Percentiles rank a stretch among this genome's conserved stretches.
phyloP scores from a whole-genome alignment of 2,797 vertebrate species.

The Melanotaenia parkinsoni region DNA sequence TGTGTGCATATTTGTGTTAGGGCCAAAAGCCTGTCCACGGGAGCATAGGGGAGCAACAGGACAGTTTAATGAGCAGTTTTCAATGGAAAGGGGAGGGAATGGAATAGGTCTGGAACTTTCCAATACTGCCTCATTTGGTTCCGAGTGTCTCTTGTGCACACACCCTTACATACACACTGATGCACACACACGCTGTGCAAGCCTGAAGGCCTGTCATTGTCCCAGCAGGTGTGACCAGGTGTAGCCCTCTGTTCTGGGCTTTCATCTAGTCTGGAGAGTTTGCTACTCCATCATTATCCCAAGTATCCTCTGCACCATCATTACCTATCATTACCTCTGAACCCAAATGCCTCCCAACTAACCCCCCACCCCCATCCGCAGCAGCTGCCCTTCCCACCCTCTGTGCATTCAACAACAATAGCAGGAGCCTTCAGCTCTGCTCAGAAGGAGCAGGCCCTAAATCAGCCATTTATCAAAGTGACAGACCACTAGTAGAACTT shows the following conservation, averaged over 20 bases:
- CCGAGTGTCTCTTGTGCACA: constrained; percentile 39
- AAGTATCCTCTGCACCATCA: constrained; percentile 76
- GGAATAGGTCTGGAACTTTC: constrained; percentile 76
- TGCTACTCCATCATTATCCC: constrained; percentile 78
- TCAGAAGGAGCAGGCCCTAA: constrained; percentile 44
- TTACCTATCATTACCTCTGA: constrained; percentile 81
- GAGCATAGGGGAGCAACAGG: constrained; percentile 76
- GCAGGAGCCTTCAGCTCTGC: constrained; percentile 64
- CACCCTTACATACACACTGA: constrained; percentile 32
- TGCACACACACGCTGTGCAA: constrained; percentile 54
- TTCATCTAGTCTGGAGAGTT: constrained; percentile 79
- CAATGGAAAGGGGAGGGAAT: constrained; percentile 76
- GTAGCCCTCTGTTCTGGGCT: constrained; percentile 72
- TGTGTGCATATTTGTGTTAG: constrained; percentile 60
- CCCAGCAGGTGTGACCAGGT: constrained; percentile 83
- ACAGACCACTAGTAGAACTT: constrained; percentile 55
- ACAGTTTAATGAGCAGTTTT: constrained; percentile 82
- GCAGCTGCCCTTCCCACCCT: constrained; percentile 37
- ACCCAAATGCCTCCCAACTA: constrained; percentile 52
- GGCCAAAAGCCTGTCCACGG: constrained; percentile 77
- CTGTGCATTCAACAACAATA: constrained; percentile 65
- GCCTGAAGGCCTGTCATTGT: constrained; percentile 80
- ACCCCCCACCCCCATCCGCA: constrained; percentile 16
- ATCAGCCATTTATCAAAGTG: constrained; percentile 66
- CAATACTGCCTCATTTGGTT: constrained; percentile 67